Evolutionary conservation across 2,888 invertebrate genomes (phyloP), one percentile per base, ranked within the genome.

Genomic region (Drosophila mercatorum): DNA sequence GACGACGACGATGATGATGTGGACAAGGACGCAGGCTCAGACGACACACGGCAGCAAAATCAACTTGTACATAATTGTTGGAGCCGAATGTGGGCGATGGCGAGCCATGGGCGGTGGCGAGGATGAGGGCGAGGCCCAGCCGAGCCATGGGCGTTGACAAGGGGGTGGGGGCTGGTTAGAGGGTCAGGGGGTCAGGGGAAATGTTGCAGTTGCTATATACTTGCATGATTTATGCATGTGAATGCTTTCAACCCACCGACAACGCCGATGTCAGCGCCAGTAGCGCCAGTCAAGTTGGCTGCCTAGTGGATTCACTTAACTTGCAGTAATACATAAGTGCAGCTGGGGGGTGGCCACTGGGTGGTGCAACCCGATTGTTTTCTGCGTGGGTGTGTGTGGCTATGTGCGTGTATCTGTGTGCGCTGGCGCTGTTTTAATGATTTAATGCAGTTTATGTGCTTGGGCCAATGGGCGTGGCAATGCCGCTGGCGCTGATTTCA

Each of bases 381-480:
- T 40, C 6, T 34, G 31, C 7, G 31, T 34, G 31, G 6, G 41
- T 17, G 26, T 17, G 17, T 52, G 11, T 36, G 14, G 22, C 22
- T 22, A 22, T 38, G 49, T 34, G 34, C 22, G 40, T 38, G 22
- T 10, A 14, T 34, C 34, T 26, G 22, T 14, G 47, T 49, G 43
- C 66, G 72, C 56, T 61, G 70, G 59, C 73, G 59, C 57, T 71
- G 69, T 41, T 74, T 77, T 83, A 85, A 88, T 88, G 83, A 79
- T 72, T 88, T 83, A 83, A 83, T 83, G 85, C 88, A 85, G 74
- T 71, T 70, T 64, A 77, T 71, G 78, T 78, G 69, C 65, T 67
- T 72, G 49, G 71, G 64, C 74, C 68, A 74, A 85, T 76, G 87
- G 89, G 87, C 76, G 84, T 89, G 87, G 87, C 83, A 63, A 55